Evolutionary conservation across 2,113 vertebrate species (phyloP).

Genomic region (Erythrocebus patas): DNA sequence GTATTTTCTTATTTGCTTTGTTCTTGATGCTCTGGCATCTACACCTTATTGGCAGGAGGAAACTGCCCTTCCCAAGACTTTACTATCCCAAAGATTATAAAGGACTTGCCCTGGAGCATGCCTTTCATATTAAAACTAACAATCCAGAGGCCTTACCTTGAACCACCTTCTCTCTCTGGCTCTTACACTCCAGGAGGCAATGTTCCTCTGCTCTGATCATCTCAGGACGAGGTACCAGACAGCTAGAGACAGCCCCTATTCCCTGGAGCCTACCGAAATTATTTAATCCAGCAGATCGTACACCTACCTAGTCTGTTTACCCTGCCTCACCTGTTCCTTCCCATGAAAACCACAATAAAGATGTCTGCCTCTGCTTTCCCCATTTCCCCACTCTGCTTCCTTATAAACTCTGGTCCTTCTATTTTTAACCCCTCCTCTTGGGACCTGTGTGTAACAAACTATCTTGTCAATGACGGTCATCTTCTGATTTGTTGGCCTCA

Average conservation of each 20-base stretch:
- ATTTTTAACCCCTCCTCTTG: neutral
- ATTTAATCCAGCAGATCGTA: no score
- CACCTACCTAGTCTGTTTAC: neutral
- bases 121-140: neutral
- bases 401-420: neutral
- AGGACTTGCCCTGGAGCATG: neutral
- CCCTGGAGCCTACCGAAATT: neutral
- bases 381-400: neutral
- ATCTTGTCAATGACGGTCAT: neutral
- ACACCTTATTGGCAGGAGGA: neutral
- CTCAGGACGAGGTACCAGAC: neutral
- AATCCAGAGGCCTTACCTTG: neutral
- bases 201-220: neutral
- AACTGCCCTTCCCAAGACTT: rapidly evolving
- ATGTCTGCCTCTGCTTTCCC: neutral
- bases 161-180: neutral
- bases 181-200: neutral
- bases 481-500: no score
- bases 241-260: rapidly evolving
- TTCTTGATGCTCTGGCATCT: neutral
- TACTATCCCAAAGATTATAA: neutral
- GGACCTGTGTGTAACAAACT: neutral
- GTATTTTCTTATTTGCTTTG: neutral
- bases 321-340: neutral
- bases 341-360: neutral